phyloP scores from a whole-genome alignment of 2,113 vertebrate species.

The Sturnira hondurensis region DNA sequence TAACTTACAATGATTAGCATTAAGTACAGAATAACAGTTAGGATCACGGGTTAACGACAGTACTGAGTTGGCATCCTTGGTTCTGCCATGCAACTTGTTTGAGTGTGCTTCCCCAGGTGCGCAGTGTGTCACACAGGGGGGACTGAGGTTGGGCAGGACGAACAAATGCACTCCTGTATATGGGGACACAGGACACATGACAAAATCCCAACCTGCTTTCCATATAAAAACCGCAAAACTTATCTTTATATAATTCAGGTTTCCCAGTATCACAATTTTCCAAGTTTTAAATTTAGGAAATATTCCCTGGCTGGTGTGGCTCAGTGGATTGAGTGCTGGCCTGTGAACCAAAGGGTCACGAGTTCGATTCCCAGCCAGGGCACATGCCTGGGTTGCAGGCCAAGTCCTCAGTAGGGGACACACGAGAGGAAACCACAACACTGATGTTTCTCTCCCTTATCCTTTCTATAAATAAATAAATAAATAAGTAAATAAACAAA shows the following conservation, averaged over 20 bases:
- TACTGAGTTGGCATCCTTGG: neutral
- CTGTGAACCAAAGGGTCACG: too few relatives aligned
- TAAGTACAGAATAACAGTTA: neutral
- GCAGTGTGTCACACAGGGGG: neutral
- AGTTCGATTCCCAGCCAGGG: too few relatives aligned
- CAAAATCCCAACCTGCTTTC: conserved; percentile 42
- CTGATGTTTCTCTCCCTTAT: too few relatives aligned
- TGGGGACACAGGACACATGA: neutral
- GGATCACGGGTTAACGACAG: neutral
- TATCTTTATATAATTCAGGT: conserved; percentile 53
- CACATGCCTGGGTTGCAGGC: too few relatives aligned
- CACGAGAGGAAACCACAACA: too few relatives aligned
- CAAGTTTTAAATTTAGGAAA: neutral
- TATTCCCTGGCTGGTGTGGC: neutral
- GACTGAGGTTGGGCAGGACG: neutral
- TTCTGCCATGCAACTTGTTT: neutral
- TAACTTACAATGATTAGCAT: neutral
- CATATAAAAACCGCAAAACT: conserved; percentile 62
- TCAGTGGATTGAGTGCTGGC: too few relatives aligned
- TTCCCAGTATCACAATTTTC: conserved; percentile 24
- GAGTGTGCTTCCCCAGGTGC: neutral
- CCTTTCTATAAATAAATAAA: too few relatives aligned
- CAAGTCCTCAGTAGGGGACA: too few relatives aligned
- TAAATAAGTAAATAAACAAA: too few relatives aligned
- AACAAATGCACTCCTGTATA: neutral